Evolutionary conservation across 1,140 invertebrate genomes (phyloP).

Genomic region (Apis cerana): DNA sequence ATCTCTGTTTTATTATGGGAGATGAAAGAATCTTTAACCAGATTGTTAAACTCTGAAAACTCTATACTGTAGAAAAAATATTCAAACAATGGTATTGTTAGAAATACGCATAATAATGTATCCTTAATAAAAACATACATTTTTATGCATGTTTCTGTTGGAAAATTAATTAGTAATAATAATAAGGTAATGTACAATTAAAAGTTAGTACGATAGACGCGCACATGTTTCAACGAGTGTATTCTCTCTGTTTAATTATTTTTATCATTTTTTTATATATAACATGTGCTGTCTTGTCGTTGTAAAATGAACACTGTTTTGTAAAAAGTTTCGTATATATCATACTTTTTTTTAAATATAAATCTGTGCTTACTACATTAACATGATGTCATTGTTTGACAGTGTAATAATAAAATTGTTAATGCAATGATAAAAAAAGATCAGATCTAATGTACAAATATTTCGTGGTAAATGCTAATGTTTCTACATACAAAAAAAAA

Average conservation of each 20-base stretch:
- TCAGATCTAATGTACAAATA: constrained; percentile 30
- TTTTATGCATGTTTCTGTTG: constrained; percentile 44
- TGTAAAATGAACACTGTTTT: constrained; percentile 61
- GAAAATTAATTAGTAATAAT: constrained; percentile 62
- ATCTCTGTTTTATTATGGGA: constrained; percentile 27
- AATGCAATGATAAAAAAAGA: constrained; percentile 27
- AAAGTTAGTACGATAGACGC: constrained; percentile 59
- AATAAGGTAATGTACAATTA: constrained; percentile 69
- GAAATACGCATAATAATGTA: constrained; percentile 53
- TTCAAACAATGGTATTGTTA: constrained; percentile 42
- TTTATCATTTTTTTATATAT: constrained; percentile 11
- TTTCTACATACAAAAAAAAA: constrained; percentile 33
- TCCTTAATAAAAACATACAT: too few species aligned
- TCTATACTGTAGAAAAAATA: constrained; percentile 71
- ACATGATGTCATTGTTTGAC: constrained; percentile 14
- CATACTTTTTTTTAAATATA: constrained; percentile 32
- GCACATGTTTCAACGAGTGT: constrained; percentile 40
- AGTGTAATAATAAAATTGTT: constrained; percentile 33
- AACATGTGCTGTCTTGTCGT: constrained; percentile 59
- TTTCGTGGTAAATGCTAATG: constrained; percentile 13
- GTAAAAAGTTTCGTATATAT: constrained; percentile 59
- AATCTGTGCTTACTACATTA: constrained; percentile 21
- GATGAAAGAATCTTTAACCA: constrained; percentile 43
- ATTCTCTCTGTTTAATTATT: not conserved
- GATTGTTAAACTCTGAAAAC: constrained; percentile 50